These are phyloP conservation scores for Ericerus pela DNA, from an alignment of 1,140 invertebrate genomes.

Conservation along the genomic window DNA sequence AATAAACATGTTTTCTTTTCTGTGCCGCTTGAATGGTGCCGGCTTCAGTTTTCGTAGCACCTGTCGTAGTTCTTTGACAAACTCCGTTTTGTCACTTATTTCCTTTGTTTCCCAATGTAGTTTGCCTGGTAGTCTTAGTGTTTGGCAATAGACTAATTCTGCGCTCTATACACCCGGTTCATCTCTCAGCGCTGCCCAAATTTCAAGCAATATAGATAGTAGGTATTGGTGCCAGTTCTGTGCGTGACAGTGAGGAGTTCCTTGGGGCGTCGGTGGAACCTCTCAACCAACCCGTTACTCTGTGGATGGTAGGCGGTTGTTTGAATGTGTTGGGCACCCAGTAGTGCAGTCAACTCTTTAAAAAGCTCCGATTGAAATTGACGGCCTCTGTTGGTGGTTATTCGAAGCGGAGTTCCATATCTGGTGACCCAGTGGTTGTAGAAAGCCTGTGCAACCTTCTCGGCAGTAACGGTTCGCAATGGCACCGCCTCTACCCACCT, in stretches of 20 bases:
- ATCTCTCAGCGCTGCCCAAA: no score
- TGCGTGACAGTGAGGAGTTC: slow-evolving; percentile 25
- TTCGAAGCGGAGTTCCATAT: slow-evolving; percentile 25
- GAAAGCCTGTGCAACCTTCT: slow-evolving; percentile 22
- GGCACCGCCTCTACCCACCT: slow-evolving; percentile 28
- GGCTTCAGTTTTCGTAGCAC: no score
- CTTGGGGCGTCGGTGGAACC: slow-evolving; percentile 31
- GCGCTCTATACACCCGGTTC: no score
- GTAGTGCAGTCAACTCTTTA: not conserved
- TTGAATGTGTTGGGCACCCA: not conserved
- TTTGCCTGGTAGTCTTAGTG: no score
- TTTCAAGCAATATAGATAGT: no score
- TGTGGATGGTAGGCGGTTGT: slow-evolving; percentile 30
- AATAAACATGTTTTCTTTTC: no score
- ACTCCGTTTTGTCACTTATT: no score
- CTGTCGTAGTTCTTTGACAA: no score
- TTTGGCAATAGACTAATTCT: no score
- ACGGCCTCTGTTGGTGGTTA: slow-evolving; percentile 27
- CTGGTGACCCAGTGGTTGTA: slow-evolving; percentile 23
- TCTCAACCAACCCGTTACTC: slow-evolving; percentile 24
- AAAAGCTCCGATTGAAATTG: slow-evolving; percentile 26
- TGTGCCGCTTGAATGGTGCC: no score
- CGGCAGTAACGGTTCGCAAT: slow-evolving; percentile 23
- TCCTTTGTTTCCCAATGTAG: no score
- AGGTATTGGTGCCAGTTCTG: no score